Percentiles rank a stretch among this genome's conserved stretches.
phyloP scores from a whole-genome alignment of 2,888 invertebrate genomes.

The Heliothis peltigera region DNA sequence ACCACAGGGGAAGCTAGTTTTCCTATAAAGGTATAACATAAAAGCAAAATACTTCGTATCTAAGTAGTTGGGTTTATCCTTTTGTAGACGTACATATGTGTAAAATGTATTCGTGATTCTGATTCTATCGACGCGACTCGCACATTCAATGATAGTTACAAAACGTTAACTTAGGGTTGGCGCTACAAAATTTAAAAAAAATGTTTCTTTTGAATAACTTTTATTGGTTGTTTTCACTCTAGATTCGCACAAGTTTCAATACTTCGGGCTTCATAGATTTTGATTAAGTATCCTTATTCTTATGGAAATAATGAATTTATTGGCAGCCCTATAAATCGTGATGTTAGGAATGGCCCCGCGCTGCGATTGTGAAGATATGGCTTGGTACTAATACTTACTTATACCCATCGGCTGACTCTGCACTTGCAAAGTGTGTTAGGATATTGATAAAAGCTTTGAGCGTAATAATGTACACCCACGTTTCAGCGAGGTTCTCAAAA shows the following conservation, averaged over 20 bases:
- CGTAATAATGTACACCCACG: neutral
- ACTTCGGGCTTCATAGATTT: neutral
- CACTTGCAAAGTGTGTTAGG: constrained; percentile 27
- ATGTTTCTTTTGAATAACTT: constrained; percentile 12
- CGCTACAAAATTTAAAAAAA: constrained; percentile 14
- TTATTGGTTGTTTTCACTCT: constrained; percentile 16
- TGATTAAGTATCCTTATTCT: constrained; percentile 14
- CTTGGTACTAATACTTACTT: constrained; percentile 39
- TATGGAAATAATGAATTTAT: neutral
- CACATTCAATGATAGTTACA: constrained; percentile 73
- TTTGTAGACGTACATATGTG: constrained; percentile 65
- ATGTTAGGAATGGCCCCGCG: constrained; percentile 41
- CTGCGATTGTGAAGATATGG: constrained; percentile 43
- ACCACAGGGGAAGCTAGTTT: no score
- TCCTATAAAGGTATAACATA: constrained; percentile 40
- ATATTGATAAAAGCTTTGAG: constrained; percentile 19
- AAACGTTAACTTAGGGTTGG: constrained; percentile 65
- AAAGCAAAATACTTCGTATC: constrained; percentile 47
- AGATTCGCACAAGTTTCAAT: neutral
- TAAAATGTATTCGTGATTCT: constrained; percentile 76
- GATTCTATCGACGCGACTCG: constrained; percentile 76
- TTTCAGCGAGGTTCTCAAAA: constrained; percentile 4
- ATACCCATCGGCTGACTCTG: constrained; percentile 40
- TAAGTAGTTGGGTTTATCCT: constrained; percentile 57
- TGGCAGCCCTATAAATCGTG: constrained; percentile 55